These are phyloP conservation scores for Syndactyla subalaris DNA, from an alignment of 2,797 vertebrate species.

Conservation along the genomic window DNA sequence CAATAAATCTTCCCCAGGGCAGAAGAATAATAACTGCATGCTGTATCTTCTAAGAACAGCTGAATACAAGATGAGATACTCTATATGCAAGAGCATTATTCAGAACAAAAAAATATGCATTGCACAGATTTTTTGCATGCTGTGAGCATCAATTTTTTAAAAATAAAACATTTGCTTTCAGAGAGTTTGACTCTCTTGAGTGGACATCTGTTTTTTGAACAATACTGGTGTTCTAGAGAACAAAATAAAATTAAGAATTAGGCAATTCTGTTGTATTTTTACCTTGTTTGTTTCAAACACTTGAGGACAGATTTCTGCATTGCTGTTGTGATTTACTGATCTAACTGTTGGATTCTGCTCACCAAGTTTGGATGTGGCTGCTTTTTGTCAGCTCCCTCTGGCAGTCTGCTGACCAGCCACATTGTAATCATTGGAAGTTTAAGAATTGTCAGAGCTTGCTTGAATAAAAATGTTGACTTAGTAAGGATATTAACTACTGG, in stretches of 20 bases:
- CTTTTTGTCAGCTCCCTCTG: not conserved
- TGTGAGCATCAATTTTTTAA: not conserved
- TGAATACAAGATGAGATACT: not conserved
- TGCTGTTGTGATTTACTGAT: not conserved
- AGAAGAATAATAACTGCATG: not conserved
- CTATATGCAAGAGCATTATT: not conserved
- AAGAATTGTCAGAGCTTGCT: not conserved
- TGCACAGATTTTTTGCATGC: not conserved
- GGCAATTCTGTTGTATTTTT: not conserved
- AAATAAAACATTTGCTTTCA: not conserved
- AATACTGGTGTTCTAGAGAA: not conserved
- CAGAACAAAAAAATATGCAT: not conserved
- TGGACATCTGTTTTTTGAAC: not conserved
- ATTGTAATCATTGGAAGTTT: not conserved
- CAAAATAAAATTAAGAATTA: not conserved
- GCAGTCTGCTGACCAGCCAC: not conserved
- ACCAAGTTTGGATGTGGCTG: not conserved
- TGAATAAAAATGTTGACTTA: not conserved
- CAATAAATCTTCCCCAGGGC: not conserved
- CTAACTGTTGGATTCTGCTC: not conserved
- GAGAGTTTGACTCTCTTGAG: not conserved
- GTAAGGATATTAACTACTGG: not conserved
- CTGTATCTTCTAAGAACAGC: not conserved
- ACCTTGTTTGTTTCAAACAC: not conserved
- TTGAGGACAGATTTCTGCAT: not conserved